These are phyloP conservation scores for Cybosia mesomella DNA, from an alignment of 2,888 invertebrate species.

Conservation along the genomic window DNA sequence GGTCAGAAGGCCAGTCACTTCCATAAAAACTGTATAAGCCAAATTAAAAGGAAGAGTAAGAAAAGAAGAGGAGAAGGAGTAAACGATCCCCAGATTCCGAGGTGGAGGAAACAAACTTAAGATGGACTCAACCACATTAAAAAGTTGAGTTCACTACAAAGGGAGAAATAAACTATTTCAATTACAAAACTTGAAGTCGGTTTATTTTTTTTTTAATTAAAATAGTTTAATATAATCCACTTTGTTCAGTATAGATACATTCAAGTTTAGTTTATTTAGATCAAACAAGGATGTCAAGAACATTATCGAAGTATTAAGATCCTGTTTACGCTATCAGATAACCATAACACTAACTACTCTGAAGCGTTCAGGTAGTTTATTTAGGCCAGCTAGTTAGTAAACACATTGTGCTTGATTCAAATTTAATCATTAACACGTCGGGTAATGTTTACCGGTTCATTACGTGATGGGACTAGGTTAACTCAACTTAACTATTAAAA, in stretches of 20 bases:
- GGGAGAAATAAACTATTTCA: too few species aligned
- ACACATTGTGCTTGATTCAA: constrained; percentile 38
- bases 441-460: constrained; percentile 26
- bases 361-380: constrained; percentile 34
- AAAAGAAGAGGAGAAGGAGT: too few species aligned
- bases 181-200: too few species aligned
- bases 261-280: constrained; percentile 27
- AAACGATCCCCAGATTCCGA: too few species aligned
- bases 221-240: background rate
- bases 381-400: constrained; percentile 40
- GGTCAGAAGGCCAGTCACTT: too few species aligned
- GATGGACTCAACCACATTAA: too few species aligned
- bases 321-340: constrained; percentile 50
- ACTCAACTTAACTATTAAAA: background rate
- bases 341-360: constrained; percentile 41
- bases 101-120: too few species aligned
- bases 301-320: constrained; percentile 36
- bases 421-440: constrained; percentile 40
- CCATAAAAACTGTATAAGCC: too few species aligned
- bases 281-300: constrained; percentile 29
- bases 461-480: constrained; percentile 19
- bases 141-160: too few species aligned
- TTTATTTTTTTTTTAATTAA: too few species aligned
- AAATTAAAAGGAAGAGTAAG: too few species aligned
- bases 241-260: background rate